Conservation (phyloP, 1,140 invertebrate species). For the Drosophila eugracilis region DNA sequence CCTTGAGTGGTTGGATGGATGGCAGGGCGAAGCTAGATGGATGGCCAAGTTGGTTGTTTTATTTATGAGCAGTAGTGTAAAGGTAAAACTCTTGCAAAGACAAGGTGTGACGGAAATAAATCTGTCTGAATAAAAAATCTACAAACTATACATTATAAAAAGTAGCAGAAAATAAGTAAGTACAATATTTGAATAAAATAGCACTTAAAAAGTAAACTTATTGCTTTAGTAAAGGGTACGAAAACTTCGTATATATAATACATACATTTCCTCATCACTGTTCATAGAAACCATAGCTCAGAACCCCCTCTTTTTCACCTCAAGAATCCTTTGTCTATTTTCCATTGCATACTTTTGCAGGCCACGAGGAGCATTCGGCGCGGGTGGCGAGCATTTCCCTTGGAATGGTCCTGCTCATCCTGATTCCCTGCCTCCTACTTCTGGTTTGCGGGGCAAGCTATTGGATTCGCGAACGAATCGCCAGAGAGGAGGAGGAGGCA, state of each 20-base stretch:
- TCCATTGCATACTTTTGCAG: slow-evolving; percentile 85
- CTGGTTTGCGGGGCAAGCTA: slow-evolving; percentile 88
- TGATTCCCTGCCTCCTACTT: slow-evolving; percentile 90
- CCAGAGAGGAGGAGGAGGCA: slow-evolving; percentile 69
- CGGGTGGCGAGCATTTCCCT: slow-evolving; percentile 91
- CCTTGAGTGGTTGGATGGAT: slow-evolving; percentile 8
- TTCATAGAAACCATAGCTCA: background rate
- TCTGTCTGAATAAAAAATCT: background rate
- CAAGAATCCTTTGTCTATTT: slow-evolving; percentile 11
- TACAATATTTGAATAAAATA: too few relatives aligned
- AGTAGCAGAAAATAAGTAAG: too few relatives aligned
- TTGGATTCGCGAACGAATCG: slow-evolving; percentile 78
- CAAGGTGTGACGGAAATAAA: background rate
- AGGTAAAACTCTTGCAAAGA: slow-evolving; percentile 34
- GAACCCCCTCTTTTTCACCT: too few relatives aligned
- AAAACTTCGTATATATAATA: background rate
- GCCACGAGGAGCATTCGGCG: slow-evolving; percentile 91
- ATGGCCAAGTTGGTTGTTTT: slow-evolving; percentile 53
- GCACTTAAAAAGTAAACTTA: too few relatives aligned
- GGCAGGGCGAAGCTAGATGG: slow-evolving; percentile 26
- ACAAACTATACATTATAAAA: too few relatives aligned
- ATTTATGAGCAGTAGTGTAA: slow-evolving; percentile 58
- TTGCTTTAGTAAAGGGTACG: background rate
- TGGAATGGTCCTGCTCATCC: slow-evolving; percentile 90
- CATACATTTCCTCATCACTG: background rate